Evolutionary conservation across 2,888 invertebrate genomes (phyloP), one percentile per base, ranked within the genome.

Genomic region (Crematogaster levior): DNA sequence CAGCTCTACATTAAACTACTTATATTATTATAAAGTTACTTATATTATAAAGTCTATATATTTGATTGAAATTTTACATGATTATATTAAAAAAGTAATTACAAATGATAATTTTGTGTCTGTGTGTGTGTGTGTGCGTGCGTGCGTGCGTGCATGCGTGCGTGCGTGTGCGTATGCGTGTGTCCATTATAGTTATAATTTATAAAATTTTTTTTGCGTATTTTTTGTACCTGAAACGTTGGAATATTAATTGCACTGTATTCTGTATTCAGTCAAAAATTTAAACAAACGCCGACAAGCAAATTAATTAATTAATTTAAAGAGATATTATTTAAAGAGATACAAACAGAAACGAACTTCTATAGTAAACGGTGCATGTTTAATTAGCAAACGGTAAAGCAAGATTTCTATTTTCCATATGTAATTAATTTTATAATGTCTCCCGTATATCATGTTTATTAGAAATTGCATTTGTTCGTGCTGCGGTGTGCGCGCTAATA

Each of bases 341-440:
- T 27, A 9, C 40, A 65, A 61, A 53, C 10, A 30, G 21, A 56
- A 56, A 43, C 30, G 21, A 43, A 79, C 56, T 30, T 18, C n/a
- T 56, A 12, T 10, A 18, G 12, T 9, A 21, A 68, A n/a, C 12
- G 21, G 9, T 43, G 10, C 24, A n/a, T 56, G 68, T 79, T 79
- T 79, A 79, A 79, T 79, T 68, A 79, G 56, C 18, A 56, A 68
- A 77, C 56, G 56, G 56, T 56, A 79, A 68, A 79, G 34, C 56
- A 27, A 30, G 43, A 58, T 79, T 56, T 34, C 43, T 70, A 79
- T 68, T 79, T 79, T 70, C 56, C n/a, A 56, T 68, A 18, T 70
- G 56, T 70, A 79, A 79, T 79, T 79, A 79, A 79, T 79, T 68
- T 79, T 68, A 56, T 79, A 70, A 79, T 43, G 77, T 79, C 70